phyloP scores from a whole-genome alignment of 2,888 invertebrate genomes.

The Chromoteleia sp. region DNA sequence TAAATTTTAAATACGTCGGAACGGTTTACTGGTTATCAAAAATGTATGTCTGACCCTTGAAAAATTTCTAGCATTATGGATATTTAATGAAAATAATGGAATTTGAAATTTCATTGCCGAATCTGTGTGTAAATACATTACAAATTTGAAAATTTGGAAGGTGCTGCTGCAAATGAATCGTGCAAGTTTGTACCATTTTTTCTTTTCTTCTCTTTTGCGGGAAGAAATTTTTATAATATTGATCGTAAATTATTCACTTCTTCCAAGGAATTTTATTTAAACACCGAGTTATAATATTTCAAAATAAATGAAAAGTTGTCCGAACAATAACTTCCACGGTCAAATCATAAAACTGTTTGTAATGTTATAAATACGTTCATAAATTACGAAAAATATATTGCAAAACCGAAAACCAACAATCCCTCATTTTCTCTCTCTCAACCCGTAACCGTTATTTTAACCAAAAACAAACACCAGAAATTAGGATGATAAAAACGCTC shows the following conservation, averaged over 20 bases:
- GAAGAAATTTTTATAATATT: too few relatives aligned
- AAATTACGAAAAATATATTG: constrained; percentile 21
- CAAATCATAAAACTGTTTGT: too few relatives aligned
- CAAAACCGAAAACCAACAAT: neutral
- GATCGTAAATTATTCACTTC: too few relatives aligned
- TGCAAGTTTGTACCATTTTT: too few relatives aligned
- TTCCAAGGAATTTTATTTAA: constrained; percentile 2
- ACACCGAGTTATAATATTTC: constrained; percentile 16
- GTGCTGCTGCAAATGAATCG: too few relatives aligned
- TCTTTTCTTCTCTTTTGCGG: too few relatives aligned
- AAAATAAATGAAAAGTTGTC: neutral
- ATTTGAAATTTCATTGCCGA: constrained; percentile 10
- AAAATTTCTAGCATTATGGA: neutral
- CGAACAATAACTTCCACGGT: constrained; percentile 7
- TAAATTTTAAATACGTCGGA: constrained; percentile 1
- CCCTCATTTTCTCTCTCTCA: neutral
- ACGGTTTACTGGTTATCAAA: neutral
- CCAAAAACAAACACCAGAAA: constrained; percentile 6
- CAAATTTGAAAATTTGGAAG: too few relatives aligned
- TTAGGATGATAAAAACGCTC: constrained; percentile 11
- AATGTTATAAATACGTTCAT: constrained; percentile 24
- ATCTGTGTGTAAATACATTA: too few relatives aligned
- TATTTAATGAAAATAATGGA: constrained; percentile 5
- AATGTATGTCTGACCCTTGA: neutral
- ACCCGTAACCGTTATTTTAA: constrained; percentile 2